Conservation (phyloP, 2,797 vertebrate genomes). For the Rallus crepitans region DNA sequence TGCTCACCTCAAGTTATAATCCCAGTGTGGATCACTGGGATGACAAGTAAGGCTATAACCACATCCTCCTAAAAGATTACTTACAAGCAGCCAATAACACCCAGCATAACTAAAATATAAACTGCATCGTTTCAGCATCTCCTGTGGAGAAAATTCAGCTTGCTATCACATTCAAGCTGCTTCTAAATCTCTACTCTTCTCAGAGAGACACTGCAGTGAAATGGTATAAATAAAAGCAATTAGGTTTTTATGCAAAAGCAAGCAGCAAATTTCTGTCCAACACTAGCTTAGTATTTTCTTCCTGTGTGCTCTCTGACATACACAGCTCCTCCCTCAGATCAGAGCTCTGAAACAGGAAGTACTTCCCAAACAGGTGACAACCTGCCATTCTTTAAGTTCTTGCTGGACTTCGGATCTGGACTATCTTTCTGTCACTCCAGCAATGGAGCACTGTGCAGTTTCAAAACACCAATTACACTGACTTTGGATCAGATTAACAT, state of each 20-base stretch:
- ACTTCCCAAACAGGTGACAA: background rate
- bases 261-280: background rate
- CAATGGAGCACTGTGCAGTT: rapidly evolving
- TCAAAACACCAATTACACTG: background rate
- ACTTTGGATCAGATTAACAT: background rate
- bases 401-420: background rate
- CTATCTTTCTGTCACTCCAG: background rate
- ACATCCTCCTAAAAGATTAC: background rate
- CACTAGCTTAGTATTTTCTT: background rate
- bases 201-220: background rate
- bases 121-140: background rate
- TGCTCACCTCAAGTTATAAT: background rate
- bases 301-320: background rate
- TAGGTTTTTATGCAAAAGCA: background rate
- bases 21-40: background rate
- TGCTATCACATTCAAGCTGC: background rate
- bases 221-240: background rate
- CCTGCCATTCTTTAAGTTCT: background rate
- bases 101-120: background rate
- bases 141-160: background rate
- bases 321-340: background rate
- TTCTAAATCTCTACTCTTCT: background rate
- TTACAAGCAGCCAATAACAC: background rate
- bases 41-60: background rate
- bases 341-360: background rate